A percentile compares a stretch with the other conserved stretches of the same genome.
Evolutionary conservation across 2,797 vertebrate genomes (phyloP).

Genomic region (Morus bassanus): DNA sequence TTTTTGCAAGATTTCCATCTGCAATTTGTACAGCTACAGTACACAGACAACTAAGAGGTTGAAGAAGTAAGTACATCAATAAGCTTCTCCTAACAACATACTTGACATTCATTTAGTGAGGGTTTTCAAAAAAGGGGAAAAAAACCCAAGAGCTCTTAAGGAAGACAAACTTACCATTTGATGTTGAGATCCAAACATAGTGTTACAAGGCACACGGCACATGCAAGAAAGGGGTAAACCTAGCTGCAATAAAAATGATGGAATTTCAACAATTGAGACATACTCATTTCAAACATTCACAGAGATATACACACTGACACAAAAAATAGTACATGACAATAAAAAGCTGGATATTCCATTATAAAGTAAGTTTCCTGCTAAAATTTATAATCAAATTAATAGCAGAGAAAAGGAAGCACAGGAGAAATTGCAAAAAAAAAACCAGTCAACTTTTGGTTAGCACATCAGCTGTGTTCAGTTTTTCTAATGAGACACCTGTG

Average conservation of each 20-base stretch:
- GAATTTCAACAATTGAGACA: neutral
- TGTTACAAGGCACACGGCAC: conserved; percentile 95
- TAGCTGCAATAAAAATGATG: conserved; percentile 75
- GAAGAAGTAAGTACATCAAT: neutral
- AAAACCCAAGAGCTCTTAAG: neutral
- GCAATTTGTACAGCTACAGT: neutral
- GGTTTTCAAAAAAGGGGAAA: neutral
- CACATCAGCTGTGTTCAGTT: neutral
- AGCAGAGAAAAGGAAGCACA: neutral
- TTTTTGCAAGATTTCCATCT: neutral
- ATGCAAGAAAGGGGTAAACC: conserved; percentile 91
- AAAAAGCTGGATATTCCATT: neutral
- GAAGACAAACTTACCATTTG: conserved; percentile 86
- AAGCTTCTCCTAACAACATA: neutral
- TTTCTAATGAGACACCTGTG: neutral
- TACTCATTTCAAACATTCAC: neutral
- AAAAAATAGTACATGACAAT: neutral
- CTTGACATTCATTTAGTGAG: neutral
- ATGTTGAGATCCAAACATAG: conserved; percentile 97
- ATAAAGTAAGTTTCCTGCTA: neutral
- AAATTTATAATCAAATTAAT: neutral
- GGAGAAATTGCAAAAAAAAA: neutral
- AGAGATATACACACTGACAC: neutral
- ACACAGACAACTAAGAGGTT: neutral
- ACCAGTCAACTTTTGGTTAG: neutral